These are phyloP conservation scores for Spilosoma lubricipeda DNA, from an alignment of 2,888 invertebrate species.

Conservation along the genomic window DNA sequence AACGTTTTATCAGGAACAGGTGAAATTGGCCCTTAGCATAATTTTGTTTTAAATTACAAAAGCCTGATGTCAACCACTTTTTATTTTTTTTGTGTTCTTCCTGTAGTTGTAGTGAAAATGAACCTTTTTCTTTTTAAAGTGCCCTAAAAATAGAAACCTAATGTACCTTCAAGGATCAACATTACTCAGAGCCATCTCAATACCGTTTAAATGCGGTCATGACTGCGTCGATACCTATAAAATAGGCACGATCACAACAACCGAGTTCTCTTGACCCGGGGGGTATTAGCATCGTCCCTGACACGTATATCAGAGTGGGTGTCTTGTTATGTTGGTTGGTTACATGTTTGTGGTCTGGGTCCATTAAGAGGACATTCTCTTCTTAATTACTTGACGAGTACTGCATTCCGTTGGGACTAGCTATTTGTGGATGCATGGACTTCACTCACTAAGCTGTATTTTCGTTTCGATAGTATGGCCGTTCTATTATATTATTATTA, in stretches of 20 bases:
- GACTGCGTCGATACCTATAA: constrained; percentile 31
- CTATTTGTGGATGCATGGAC: constrained; percentile 35
- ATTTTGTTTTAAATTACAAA: no score
- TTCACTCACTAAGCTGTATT: constrained; percentile 1
- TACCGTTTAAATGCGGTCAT: constrained; percentile 26
- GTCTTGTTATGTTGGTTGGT: constrained; percentile 27
- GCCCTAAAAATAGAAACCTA: constrained; percentile 6
- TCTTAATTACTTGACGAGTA: constrained; percentile 47
- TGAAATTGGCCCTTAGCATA: no score
- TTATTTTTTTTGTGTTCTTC: no score
- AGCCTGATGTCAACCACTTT: no score
- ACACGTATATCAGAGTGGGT: background rate
- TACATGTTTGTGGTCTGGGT: constrained; percentile 29
- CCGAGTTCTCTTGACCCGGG: constrained; percentile 19
- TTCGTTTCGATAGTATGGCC: background rate
- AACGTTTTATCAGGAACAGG: no score
- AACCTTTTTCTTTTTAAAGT: background rate
- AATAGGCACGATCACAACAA: constrained; percentile 11
- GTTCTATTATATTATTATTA: no score
- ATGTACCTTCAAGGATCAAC: constrained; percentile 9
- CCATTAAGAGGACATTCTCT: constrained; percentile 47
- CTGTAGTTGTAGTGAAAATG: background rate
- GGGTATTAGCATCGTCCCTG: background rate
- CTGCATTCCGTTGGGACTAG: constrained; percentile 45
- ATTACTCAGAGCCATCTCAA: constrained; percentile 27